These are phyloP conservation scores for Phoxinus phoxinus DNA, from an alignment of 2,113 vertebrate genomes.

Conservation along the genomic window DNA sequence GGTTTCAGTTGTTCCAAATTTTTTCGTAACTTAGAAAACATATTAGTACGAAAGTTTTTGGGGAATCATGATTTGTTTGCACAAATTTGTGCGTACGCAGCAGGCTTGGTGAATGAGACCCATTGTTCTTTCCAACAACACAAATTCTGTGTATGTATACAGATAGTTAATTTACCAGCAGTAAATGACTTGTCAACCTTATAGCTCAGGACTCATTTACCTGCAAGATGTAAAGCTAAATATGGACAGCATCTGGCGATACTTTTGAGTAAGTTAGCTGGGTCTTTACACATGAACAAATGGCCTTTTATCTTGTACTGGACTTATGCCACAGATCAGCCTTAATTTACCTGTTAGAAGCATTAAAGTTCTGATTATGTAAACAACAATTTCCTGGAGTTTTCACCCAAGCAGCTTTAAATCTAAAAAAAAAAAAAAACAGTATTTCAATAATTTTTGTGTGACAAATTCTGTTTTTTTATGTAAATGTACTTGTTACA, in stretches of 20 bases:
- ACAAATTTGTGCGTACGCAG: no score
- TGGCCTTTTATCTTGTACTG: background rate
- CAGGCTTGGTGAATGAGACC: no score
- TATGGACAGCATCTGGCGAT: background rate
- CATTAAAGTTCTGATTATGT: background rate
- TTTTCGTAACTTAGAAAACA: no score
- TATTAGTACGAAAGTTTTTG: no score
- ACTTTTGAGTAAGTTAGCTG: background rate
- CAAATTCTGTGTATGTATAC: background rate
- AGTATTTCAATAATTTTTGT: background rate
- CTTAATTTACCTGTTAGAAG: constrained; percentile 4
- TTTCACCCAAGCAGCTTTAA: background rate
- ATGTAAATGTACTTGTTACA: background rate
- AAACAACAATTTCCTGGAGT: background rate
- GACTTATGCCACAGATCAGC: background rate
- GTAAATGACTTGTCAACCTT: background rate
- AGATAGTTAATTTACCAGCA: background rate
- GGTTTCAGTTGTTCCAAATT: no score
- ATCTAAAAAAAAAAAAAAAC: background rate
- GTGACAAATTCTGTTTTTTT: background rate
- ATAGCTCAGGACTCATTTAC: constrained; percentile 9
- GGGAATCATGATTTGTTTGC: no score
- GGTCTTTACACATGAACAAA: constrained; percentile 7
- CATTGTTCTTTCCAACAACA: background rate
- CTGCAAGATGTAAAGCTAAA: background rate